Base-by-base conservation (phyloP, 2,888 invertebrate species). In the Ametastegia equiseti region DNA sequence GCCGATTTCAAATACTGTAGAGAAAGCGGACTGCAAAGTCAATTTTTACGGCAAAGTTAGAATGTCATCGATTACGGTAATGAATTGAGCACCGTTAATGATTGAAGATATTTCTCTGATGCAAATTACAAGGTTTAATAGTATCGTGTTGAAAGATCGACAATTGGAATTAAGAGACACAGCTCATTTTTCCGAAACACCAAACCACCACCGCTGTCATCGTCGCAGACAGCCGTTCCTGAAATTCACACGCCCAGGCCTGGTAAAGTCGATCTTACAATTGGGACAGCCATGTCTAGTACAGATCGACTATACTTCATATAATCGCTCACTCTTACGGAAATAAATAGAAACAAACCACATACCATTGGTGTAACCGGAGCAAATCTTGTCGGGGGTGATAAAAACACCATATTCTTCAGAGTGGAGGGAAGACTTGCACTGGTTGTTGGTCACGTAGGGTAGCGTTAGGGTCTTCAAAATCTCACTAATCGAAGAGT, bases 131-230 rank as follows among this genome's bases (percentile, higher is more conserved):
- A n/a, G n/a, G n/a, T n/a, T n/a, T n/a, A n/a, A n/a, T n/a, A n/a
- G n/a, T n/a, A n/a, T n/a, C n/a, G n/a, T n/a, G n/a, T n/a, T n/a
- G n/a, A n/a, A n/a, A n/a, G n/a, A n/a, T n/a, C n/a, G n/a, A 19
- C 15, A 15, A 15, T 54, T 6, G n/a, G 7, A 54, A 7, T 13
- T 7, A 13, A 54, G n/a, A 54, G n/a, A n/a, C 1, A 93, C 5
- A 90, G 83, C 2, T 85, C n/a, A n/a, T n/a, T n/a, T n/a, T n/a
- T n/a, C n/a, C n/a, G n/a, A n/a, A n/a, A n/a, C n/a, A n/a, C n/a
- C 86, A 93, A 86, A 57, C 92, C 93, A 13, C 93, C 92, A 0
- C 93, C 93, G 83, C 92, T 93, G 83, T 93, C 93, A 2, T 93
- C 93, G 60, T 91, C 88, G 80, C 93, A 93, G 13, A 92, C 92